These are phyloP conservation scores for Portunus trituberculatus DNA, from an alignment of 1,140 invertebrate genomes.

Conservation along the genomic window DNA sequence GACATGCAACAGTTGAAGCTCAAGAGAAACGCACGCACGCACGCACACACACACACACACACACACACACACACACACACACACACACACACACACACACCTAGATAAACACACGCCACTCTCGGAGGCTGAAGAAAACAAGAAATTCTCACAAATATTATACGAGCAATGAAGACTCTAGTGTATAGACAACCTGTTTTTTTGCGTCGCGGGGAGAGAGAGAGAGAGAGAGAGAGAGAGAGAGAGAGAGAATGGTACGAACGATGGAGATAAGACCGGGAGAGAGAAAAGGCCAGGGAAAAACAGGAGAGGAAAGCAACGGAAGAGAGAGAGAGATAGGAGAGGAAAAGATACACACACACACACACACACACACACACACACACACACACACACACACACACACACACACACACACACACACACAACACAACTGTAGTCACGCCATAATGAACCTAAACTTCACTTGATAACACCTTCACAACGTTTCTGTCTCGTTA, in stretches of 20 bases:
- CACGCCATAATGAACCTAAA: no score
- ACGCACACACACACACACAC: conserved; percentile 22
- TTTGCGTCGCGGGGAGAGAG: neutral
- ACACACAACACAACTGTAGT: no score
- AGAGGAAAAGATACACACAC: neutral
- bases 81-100: conserved; percentile 6
- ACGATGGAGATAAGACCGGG: neutral
- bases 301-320: neutral
- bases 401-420: no score
- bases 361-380: no score
- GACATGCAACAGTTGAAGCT: no score
- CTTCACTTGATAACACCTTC: no score
- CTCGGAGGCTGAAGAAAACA: no score
- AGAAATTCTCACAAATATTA: conserved; percentile 3
- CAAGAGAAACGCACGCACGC: no score
- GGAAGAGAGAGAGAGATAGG: neutral
- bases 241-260: no score
- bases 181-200: neutral
- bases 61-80: neutral
- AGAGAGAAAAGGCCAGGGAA: neutral
- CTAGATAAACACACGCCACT: neutral
- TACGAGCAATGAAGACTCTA: neutral
- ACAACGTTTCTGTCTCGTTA: no score
- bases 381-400: no score
- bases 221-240: neutral